Evolutionary conservation across 2,888 invertebrate species (phyloP).

Genomic region (Cancer borealis): DNA sequence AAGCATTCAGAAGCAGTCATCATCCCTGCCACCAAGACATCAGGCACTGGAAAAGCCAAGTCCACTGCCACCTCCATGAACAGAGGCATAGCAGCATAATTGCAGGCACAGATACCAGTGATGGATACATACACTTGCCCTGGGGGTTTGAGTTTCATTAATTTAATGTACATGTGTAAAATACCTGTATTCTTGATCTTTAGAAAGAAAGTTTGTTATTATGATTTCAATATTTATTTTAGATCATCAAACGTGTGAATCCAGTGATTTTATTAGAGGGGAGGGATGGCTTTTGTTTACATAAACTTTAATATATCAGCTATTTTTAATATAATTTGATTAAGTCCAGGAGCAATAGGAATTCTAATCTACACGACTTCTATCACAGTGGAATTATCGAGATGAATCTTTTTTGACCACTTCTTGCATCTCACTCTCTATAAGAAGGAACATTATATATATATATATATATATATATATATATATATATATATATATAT

Average conservation of each 20-base stretch:
- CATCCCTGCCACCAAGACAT: constrained; percentile 73
- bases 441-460: no score
- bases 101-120: constrained; percentile 61
- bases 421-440: no score
- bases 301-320: not conserved
- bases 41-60: constrained; percentile 69
- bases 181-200: not conserved
- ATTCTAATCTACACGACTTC: not conserved
- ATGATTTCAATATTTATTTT: not conserved
- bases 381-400: no score
- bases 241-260: not conserved
- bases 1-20: constrained; percentile 68
- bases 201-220: not conserved
- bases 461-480: no score
- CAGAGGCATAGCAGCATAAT: constrained; percentile 70
- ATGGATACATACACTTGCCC: constrained; percentile 75
- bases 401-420: no score
- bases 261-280: not conserved
- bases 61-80: constrained; percentile 75
- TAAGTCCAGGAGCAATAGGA: not conserved
- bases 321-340: not conserved
- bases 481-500: no score
- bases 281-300: not conserved
- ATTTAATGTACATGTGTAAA: not conserved
- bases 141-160: constrained; percentile 21